Base-by-base conservation (phyloP, 2,888 invertebrate genomes). In the Heliconius aoede region DNA sequence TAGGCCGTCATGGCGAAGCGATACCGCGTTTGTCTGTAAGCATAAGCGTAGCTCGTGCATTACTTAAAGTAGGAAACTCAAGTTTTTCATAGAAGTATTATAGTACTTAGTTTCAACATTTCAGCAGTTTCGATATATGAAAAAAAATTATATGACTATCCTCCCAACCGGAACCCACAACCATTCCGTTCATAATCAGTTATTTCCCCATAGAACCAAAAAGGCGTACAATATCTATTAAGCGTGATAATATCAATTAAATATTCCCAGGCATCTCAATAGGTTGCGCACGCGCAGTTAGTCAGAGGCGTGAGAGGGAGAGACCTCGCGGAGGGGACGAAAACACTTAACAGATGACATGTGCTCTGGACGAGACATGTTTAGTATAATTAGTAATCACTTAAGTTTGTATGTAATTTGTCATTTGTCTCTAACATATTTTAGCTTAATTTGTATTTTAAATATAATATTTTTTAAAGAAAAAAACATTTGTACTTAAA, bases 321-420 rank as follows among this genome's bases (percentile, higher is more conserved):
- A 21, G 51, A 32, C 32, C 77, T 79, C 81, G 80, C 83, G 84
- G 86, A 85, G 88, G 88, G 89, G 82, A 87, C 86, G 87, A 88
- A 88, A 86, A 88, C 87, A 84, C 84, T 84, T 86, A 84, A 89
- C 86, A 84, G 81, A 85, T 87, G 88, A 88, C 90, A 89, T 88
- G 88, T 85, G 87, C 85, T 30, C 69, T 24, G n/a, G 15, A 55
- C 69, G 15, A 8, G 36, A 36, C 65, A 40, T 0, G 13, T 85
- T 85, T 87, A 85, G 84, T 82, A 74, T 76, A 67, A 80, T 81
- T 51, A 3, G 18, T 62, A 13, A 32, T 30, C n/a, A 24, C 15
- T 32, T 76, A 60, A n/a, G 36, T 74, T 24, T 36, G n/a, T 24
- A 13, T 65, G 15, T 21, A 18, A 5, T 62, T 62, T 30, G 9